Evolutionary conservation across 2,797 vertebrate species (phyloP), one percentile per base, ranked within the genome.

Genomic region (Ficedula albicollis): DNA sequence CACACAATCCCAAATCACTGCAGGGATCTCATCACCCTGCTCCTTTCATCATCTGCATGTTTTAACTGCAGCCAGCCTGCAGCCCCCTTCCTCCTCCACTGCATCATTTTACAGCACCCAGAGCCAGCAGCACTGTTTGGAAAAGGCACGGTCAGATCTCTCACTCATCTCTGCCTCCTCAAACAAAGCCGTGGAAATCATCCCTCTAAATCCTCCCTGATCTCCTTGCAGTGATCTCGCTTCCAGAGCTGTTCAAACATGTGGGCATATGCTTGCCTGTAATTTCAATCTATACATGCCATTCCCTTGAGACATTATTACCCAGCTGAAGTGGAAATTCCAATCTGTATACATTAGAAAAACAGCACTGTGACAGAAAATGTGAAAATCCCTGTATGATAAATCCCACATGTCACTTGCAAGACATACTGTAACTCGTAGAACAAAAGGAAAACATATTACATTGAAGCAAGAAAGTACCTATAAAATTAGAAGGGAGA

Each of bases 171-270:
- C 52, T 83, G 54, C 38, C 92, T 78, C 81, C 89, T 85, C 92
- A 80, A 80, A 91, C 17, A 48, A 70, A 72, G 64, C 86, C 85
- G 81, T 89, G 92, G 72, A 94, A 96, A 91, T 92, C 92, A 95
- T 72, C 81, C 84, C 59, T 54, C 87, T 92, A 94, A 96, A 97
- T 94, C 93, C 92, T 54, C 66, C 66, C 72, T 89, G 89, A 96
- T 92, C 38, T 22, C 86, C 87, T 87, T 36, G 68, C 2, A 1
- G 30, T 43, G 64, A 93, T 93, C 72, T 89, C 10, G 1, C 66
- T 83, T 27, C 25, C 95, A 89, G 81, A 80, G 92, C 92, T 90
- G 52, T 62, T 83, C 84, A 92, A 93, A 87, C 95, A 95, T 87
- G 93, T 44, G 91, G 89, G 68, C 95, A 38, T 27, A 69, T 27